Base-by-base conservation (phyloP, 2,113 vertebrate species). In the Cepphus grylle region DNA sequence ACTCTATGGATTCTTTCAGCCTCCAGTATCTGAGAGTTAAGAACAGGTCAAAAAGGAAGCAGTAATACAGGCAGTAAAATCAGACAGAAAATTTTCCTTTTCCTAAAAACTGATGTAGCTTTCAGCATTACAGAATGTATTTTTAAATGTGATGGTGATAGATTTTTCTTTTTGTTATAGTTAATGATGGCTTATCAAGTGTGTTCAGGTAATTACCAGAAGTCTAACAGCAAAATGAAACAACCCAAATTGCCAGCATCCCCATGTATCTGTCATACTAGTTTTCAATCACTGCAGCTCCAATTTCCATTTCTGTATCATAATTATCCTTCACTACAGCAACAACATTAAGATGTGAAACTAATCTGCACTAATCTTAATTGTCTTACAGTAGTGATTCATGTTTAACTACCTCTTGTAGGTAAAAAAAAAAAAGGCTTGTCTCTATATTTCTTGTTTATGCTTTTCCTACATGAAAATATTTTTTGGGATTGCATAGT, bases 251-350 rank as follows among this genome's bases (percentile, higher is more conserved):
- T 77, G 26, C 17, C 34, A 91, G 52, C 36, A 89, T 61, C 12
- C 62, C 22, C 12, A 43, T 7, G 3, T 45, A 70, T 43, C 34
- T 49, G 61, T 89, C 63, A 63, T 9, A 87, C 8, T 84, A 88
- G 11, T 92, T 95, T 96, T 96, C 80, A 94, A 66, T 63, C 82
- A 85, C 29, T 26, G 56, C 21, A 92, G 47, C 45, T 96, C 38
- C 49, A 88, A 63, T 81, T 70, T 61, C 2, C 43, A 61, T 19
- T 73, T 71, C 50, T 69, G 59, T 62, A 70, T 43, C 15, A 38
- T 71, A 92, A 96, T 85, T 78, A 91, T 71, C 21, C 67, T 55
- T 81, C 43, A 70, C 80, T 89, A 81, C 29, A 74, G 62, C 50
- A 97, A 74, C 61, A 78, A 61, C 32, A 9, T 63, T 61, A 70